Evolutionary conservation across 2,888 invertebrate genomes (phyloP).

Genomic region (Parthenolecanium corni): DNA sequence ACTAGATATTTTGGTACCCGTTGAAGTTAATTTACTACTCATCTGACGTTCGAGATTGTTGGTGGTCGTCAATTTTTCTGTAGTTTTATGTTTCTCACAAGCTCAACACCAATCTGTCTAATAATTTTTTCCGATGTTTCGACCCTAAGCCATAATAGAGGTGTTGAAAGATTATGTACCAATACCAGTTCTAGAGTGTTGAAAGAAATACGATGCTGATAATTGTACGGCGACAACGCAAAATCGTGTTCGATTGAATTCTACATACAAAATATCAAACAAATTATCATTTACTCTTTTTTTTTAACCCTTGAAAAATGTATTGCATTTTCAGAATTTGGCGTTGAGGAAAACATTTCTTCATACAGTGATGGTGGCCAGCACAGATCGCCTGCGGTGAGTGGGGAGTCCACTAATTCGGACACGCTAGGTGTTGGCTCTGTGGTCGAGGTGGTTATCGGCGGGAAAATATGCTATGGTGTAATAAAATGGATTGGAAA

Average conservation of each 20-base stretch:
- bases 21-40: too few species aligned
- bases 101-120: background rate
- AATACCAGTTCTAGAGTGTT: constrained; percentile 34
- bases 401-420: background rate
- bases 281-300: too few species aligned
- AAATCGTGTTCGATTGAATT: too few species aligned
- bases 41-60: too few species aligned
- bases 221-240: constrained; percentile 24
- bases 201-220: constrained; percentile 32
- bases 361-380: background rate
- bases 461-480: constrained; percentile 63
- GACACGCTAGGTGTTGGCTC: constrained; percentile 60
- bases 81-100: background rate
- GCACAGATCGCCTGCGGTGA: background rate
- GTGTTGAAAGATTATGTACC: constrained; percentile 34
- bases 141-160: background rate
- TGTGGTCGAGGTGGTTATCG: constrained; percentile 69
- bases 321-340: background rate
- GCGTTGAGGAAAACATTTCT: background rate
- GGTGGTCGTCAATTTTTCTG: too few species aligned
- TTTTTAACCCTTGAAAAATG: too few species aligned
- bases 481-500: constrained; percentile 81
- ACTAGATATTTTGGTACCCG: too few species aligned
- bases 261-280: too few species aligned
- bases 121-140: background rate